Evolutionary conservation across 2,888 invertebrate genomes (phyloP), one percentile per base, ranked within the genome.

Genomic region (Carterocephalus palaemon): DNA sequence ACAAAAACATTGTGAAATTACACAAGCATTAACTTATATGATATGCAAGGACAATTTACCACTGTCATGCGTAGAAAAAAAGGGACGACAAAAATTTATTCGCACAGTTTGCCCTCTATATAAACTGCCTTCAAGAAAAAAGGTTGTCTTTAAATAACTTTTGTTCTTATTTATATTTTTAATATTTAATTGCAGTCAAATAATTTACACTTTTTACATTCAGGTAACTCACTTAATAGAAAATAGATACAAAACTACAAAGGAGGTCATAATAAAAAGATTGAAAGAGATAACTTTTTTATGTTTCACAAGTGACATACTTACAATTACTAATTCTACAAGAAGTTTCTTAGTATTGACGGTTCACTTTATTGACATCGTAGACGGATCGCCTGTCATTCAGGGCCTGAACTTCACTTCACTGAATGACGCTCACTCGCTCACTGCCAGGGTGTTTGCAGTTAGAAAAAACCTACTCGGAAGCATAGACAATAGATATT

Each of bases 291-390:
- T 7, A 17, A n/a, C n/a, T n/a, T n/a, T n/a, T n/a, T n/a, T n/a
- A n/a, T n/a, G 45, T 47, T 48, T 53, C 38, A 50, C 47, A 38
- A 50, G 48, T 48, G 53, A 53, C 43, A 47, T 53, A 50, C 42
- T 52, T 23, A 51, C 49, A 46, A 41, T 53, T 31, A 53, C 51
- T 24, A 51, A 51, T 42, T 53, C 49, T 38, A 51, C 49, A 41
- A 47, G 53, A 40, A 53, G 49, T 49, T 53, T 53, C 39, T 36
- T 51, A 47, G 51, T 53, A 48, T 31, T 51, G 46, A 53, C 46
- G 32, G 51, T 47, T 47, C 49, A 48, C 43, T 53, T 53, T 38
- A 23, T 53, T 47, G 42, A 52, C 49, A 46, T 23, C 39, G 24
- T 39, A 47, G 13, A 47, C n/a, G n/a, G n/a, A n/a, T n/a, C n/a